A percentile compares a stretch with the other conserved stretches of the same genome.
Evolutionary conservation across 2,113 vertebrate species (phyloP).

Genomic region (Numenius arquata): DNA sequence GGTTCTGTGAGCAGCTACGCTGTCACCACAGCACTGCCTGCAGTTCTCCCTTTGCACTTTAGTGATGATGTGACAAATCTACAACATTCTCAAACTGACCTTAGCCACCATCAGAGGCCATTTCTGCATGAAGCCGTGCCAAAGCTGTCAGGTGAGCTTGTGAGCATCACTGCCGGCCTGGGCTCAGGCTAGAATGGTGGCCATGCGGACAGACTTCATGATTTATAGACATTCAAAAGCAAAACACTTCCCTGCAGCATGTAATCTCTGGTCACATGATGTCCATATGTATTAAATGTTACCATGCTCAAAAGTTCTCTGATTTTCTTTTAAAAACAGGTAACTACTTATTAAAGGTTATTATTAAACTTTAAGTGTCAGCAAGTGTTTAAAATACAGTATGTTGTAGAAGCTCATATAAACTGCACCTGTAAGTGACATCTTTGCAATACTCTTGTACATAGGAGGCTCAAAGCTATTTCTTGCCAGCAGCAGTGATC

Average conservation of each 20-base stretch:
- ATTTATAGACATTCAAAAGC: not conserved
- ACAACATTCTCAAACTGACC: not conserved
- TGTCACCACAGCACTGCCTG: not conserved
- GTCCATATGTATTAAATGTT: not conserved
- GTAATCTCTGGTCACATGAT: not conserved
- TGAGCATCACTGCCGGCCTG: not conserved
- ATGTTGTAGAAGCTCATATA: constrained; percentile 24
- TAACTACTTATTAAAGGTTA: not conserved
- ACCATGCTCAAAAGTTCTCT: not conserved
- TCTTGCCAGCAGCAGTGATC: constrained; percentile 65
- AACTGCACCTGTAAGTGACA: constrained; percentile 61
- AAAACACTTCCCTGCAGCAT: not conserved
- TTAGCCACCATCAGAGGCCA: not conserved
- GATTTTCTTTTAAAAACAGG: not conserved
- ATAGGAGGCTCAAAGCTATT: constrained; percentile 63
- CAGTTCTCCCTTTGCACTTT: not conserved
- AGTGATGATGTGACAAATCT: not conserved
- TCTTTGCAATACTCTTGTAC: constrained; percentile 48
- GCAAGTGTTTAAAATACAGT: not conserved
- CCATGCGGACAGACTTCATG: not conserved
- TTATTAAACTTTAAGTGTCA: not conserved
- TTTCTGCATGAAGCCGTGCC: not conserved
- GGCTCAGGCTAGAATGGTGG: not conserved
- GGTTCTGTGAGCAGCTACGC: accelerated
- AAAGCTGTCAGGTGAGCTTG: not conserved